Evolutionary conservation across 2,113 vertebrate species (phyloP), one percentile per base, ranked within the genome.

Genomic region (Fulica atra): DNA sequence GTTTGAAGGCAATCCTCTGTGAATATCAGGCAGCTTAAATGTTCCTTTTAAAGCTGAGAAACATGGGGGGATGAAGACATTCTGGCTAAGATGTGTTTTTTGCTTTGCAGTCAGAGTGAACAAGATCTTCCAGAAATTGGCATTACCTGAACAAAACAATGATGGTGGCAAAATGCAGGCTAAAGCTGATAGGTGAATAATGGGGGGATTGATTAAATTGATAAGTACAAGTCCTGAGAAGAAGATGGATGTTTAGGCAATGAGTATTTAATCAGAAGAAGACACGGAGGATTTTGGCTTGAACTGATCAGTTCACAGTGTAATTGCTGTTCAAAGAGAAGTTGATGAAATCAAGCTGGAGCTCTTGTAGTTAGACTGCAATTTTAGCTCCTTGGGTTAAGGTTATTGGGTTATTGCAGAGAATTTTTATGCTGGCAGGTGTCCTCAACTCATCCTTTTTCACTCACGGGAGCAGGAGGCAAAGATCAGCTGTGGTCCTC

Each of bases 321-420:
- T 61, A 95, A 93, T 92, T 92, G 89, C 51, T 65, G 33, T 91
- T 95, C 86, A 79, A 90, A 82, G 28, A 11, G 48, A 54, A 84
- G 38, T 25, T 95, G 89, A 71, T 92, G 71, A 90, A 94, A 93
- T 88, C 81, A 94, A 86, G 54, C 66, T 31, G 42, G 23, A 92
- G 73, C 36, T 88, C 54, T 59, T 56, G 78, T 26, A 84, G 68
- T 81, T 90, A 88, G 51, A 61, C 77, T 84, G 81, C 42, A 87
- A 6, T 94, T 96, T 82, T 80, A 89, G 46, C 36, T 95, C 38
- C 46, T 76, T 72, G 36, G 50, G 36, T 93, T 89, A 84, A 85
- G n/a, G n/a, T n/a, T n/a, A n/a, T n/a, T n/a, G n/a, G n/a, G n/a
- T 92, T 96, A 66, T 91, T 72, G 92, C 81, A 86, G 70, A 69